A percentile compares a stretch with the other conserved stretches of the same genome.
phyloP scores from a whole-genome alignment of 1,140 invertebrate genomes.

The Sarcophaga bullata region DNA sequence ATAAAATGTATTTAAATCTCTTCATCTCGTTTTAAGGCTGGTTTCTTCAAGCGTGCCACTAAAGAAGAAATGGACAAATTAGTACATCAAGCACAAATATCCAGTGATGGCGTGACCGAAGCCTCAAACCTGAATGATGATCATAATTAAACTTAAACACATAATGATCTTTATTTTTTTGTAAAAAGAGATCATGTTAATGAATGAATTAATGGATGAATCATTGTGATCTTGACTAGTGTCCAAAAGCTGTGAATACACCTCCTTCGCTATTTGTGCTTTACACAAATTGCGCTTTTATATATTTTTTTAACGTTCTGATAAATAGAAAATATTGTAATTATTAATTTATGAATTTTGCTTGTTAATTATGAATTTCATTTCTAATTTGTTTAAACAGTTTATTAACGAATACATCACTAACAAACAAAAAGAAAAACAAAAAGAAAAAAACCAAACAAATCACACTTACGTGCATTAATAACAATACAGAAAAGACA shows the following conservation, averaged over 20 bases:
- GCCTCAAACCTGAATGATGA: constrained; percentile 59
- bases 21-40: constrained; percentile 45
- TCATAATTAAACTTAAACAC: constrained; percentile 47
- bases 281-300: constrained; percentile 6
- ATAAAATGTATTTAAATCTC: constrained; percentile 2
- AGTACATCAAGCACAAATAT: constrained; percentile 48
- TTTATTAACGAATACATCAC: constrained; percentile 8
- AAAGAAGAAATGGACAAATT: constrained; percentile 61
- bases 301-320: no score
- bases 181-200: not conserved
- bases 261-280: constrained; percentile 26
- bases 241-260: constrained; percentile 40
- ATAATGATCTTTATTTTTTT: not conserved
- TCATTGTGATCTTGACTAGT: constrained; percentile 47
- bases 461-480: not conserved
- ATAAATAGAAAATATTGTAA: no score
- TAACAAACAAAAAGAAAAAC: not conserved
- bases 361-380: not conserved
- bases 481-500: not conserved
- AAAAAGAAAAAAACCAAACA: not conserved
- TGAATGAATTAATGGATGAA: not conserved
- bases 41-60: constrained; percentile 61
- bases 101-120: constrained; percentile 55
- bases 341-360: no score
- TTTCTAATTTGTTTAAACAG: constrained; percentile 22